Conservation (phyloP, 1,140 invertebrate genomes). For the Wasmannia auropunctata region DNA sequence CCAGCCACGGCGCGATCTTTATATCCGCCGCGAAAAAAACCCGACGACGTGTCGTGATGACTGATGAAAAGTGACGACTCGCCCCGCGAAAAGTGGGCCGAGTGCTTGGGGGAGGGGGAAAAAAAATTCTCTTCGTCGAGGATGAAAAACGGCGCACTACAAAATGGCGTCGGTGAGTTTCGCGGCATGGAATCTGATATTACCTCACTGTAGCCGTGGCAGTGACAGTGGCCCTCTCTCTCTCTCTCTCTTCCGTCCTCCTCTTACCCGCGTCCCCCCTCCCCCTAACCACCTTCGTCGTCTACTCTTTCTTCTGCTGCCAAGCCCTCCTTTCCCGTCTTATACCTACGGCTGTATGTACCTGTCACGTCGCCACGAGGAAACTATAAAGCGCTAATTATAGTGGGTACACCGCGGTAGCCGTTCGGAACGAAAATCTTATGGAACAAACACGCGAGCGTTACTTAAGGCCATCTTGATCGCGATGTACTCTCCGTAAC, state of each 20-base stretch:
- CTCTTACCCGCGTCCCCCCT: neutral
- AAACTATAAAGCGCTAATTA: slow-evolving; percentile 64
- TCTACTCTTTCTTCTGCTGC: slow-evolving; percentile 40
- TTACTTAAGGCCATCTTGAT: neutral
- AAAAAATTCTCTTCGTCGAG: slow-evolving; percentile 22
- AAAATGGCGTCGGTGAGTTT: slow-evolving; percentile 73
- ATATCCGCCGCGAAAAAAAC: neutral
- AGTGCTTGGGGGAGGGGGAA: neutral
- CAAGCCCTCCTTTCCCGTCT: slow-evolving; percentile 61
- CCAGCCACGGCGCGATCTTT: neutral
- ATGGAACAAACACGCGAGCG: neutral
- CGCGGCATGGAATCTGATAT: slow-evolving; percentile 77
- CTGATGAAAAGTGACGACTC: neutral
- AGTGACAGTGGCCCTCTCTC: slow-evolving; percentile 74
- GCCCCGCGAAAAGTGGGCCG: slow-evolving; percentile 17
- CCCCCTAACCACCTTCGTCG: slow-evolving; percentile 1
- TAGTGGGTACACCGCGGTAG: slow-evolving; percentile 33
- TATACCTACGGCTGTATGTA: neutral
- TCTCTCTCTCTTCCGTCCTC: slow-evolving; percentile 52
- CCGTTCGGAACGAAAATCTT: slow-evolving; percentile 30
- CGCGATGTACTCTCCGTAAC: neutral
- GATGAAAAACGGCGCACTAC: slow-evolving; percentile 53
- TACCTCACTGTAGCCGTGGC: slow-evolving; percentile 77
- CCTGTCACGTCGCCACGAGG: slow-evolving; percentile 54
- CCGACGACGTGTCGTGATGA: neutral